Conservation (phyloP, 2,888 invertebrate species). For the Ecliptopera silaceata region DNA sequence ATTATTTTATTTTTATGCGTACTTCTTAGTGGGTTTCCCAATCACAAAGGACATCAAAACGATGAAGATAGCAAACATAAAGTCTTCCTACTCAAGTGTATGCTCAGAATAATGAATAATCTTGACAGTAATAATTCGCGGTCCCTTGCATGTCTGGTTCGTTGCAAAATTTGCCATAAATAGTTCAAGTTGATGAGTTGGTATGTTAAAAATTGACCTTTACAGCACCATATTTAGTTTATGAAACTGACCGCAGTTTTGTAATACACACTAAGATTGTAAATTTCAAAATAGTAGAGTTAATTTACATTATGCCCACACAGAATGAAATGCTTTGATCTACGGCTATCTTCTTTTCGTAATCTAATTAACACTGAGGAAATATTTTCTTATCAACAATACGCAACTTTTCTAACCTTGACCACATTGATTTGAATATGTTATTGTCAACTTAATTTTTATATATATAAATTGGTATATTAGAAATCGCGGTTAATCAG, state of each 20-base stretch:
- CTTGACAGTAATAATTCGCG: constrained; percentile 11
- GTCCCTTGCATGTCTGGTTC: constrained; percentile 13
- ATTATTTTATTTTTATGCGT: no score
- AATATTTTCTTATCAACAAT: neutral
- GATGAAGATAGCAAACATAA: neutral
- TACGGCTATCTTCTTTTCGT: constrained; percentile 41
- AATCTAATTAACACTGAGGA: constrained; percentile 29
- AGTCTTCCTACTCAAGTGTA: neutral
- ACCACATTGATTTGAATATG: neutral
- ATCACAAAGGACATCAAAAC: neutral
- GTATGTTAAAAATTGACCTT: constrained; percentile 35
- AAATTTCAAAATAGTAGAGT: constrained; percentile 46
- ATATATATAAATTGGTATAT: neutral
- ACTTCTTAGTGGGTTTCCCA: no score
- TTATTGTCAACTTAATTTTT: neutral
- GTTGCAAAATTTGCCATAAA: constrained; percentile 31
- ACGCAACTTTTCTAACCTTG: constrained; percentile 5
- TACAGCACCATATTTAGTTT: constrained; percentile 30
- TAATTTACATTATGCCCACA: constrained; percentile 54
- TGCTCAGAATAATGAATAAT: neutral
- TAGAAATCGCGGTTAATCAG: neutral
- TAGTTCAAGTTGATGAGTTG: constrained; percentile 31
- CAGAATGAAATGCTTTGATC: constrained; percentile 38
- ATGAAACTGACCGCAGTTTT: constrained; percentile 43
- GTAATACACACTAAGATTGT: constrained; percentile 45